A percentile compares a stretch with the other conserved stretches of the same genome.
Conservation (phyloP, 1,140 invertebrate genomes). For the Danaus plexippus region DNA sequence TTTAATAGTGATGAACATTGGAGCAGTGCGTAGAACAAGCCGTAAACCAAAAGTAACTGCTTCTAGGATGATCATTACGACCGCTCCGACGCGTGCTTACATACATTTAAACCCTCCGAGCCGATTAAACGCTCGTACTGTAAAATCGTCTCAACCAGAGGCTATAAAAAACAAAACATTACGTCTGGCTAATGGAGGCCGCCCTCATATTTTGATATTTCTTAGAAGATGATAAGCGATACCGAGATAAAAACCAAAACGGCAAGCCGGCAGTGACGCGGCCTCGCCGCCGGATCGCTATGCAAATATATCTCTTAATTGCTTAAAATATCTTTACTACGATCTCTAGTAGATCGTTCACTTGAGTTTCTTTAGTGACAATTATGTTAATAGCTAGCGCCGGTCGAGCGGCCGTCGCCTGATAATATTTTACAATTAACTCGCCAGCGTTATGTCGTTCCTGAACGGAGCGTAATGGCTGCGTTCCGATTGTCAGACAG, state of each 20-base stretch:
- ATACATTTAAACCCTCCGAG: conserved; percentile 30
- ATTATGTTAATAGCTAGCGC: conserved; percentile 59
- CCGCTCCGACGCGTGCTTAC: conserved; percentile 39
- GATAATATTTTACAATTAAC: conserved; percentile 62
- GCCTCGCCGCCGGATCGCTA: conserved; percentile 44
- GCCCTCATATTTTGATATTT: conserved; percentile 36
- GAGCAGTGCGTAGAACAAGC: conserved; percentile 40
- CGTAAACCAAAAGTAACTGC: conserved; percentile 53
- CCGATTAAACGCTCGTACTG: conserved; percentile 19
- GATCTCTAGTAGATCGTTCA: conserved; percentile 53
- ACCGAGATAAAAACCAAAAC: conserved; percentile 45
- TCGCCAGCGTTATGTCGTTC: conserved; percentile 33
- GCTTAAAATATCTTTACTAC: conserved; percentile 52
- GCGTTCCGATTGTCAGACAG: conserved; percentile 46
- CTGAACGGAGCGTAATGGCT: conserved; percentile 28
- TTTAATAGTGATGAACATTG: conserved; percentile 42
- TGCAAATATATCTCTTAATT: conserved; percentile 63
- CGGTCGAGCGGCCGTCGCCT: conserved; percentile 29
- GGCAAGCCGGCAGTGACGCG: conserved; percentile 42
- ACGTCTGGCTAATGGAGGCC: conserved; percentile 40
- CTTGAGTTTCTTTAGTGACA: conserved; percentile 62
- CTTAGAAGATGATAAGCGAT: conserved; percentile 53
- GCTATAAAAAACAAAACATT: conserved; percentile 46
- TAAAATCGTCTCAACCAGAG: conserved; percentile 32
- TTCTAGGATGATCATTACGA: conserved; percentile 46